Conservation (phyloP, 1,140 invertebrate genomes). For the Tetramorium alpestre region DNA sequence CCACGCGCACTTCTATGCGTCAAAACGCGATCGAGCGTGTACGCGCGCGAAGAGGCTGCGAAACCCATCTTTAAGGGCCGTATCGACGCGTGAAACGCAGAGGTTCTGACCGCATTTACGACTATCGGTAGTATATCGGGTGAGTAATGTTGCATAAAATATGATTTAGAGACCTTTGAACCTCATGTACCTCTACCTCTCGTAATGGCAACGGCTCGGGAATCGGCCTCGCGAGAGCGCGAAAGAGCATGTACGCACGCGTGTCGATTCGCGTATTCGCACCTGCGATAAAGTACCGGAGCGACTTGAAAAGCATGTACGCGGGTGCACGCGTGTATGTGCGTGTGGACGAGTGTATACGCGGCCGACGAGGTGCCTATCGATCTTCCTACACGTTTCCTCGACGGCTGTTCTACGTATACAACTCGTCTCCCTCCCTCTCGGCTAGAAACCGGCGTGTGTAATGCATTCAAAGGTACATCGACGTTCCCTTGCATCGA, state of each 20-base stretch:
- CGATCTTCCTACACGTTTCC: constrained; percentile 66
- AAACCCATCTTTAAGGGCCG: constrained; percentile 45
- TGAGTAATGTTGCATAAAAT: constrained; percentile 77
- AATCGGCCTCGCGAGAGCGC: constrained; percentile 28
- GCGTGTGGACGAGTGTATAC: constrained; percentile 33
- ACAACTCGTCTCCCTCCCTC: constrained; percentile 6
- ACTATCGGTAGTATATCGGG: constrained; percentile 73
- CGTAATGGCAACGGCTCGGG: constrained; percentile 17
- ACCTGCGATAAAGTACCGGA: constrained; percentile 47
- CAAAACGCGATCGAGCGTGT: constrained; percentile 52
- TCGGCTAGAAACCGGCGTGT: not conserved
- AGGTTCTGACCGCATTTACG: constrained; percentile 71
- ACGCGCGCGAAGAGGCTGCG: constrained; percentile 27
- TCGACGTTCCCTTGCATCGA: constrained; percentile 24
- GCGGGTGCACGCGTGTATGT: not conserved
- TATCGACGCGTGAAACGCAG: constrained; percentile 43
- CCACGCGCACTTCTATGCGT: constrained; percentile 28
- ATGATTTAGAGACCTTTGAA: constrained; percentile 81
- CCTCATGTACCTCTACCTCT: constrained; percentile 17
- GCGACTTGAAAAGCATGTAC: not conserved
- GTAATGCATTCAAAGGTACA: not conserved
- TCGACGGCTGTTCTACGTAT: constrained; percentile 52
- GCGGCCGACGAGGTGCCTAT: constrained; percentile 40
- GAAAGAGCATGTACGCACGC: constrained; percentile 5
- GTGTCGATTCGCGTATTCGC: constrained; percentile 51